phyloP scores from a whole-genome alignment of 2,888 invertebrate species.

The Drosophila tripunctata region DNA sequence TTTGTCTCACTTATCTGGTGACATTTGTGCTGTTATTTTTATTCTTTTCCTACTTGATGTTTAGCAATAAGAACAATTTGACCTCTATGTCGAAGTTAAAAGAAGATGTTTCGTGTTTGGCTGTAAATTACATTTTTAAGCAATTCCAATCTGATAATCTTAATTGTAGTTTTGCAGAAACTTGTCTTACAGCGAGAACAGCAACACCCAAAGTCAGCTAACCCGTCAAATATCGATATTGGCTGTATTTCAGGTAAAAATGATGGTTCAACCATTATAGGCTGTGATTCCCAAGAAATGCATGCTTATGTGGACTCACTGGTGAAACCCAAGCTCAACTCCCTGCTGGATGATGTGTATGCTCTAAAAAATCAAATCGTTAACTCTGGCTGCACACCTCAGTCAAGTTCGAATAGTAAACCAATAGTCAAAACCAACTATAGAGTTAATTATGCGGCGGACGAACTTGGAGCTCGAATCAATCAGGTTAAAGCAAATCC shows the following conservation, averaged over 20 bases:
- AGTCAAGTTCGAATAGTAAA: background rate
- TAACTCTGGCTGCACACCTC: conserved; percentile 20
- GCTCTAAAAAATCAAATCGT: conserved; percentile 63
- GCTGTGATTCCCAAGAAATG: conserved; percentile 35
- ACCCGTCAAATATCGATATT: background rate
- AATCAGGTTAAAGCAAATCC: conserved; percentile 57
- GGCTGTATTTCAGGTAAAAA: background rate
- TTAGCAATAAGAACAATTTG: conserved; percentile 24
- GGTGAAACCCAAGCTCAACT: conserved; percentile 63
- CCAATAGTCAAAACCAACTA: background rate
- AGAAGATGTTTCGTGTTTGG: conserved; percentile 39
- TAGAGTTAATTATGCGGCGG: conserved; percentile 74
- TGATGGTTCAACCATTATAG: background rate
- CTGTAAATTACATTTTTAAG: conserved; percentile 32
- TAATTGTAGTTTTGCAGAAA: background rate
- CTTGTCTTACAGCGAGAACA: background rate
- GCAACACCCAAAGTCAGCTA: background rate
- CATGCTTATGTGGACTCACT: conserved; percentile 53
- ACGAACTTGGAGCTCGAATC: conserved; percentile 74
- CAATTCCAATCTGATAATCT: no score
- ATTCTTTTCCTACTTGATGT: conserved; percentile 49
- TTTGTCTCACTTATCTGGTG: conserved; percentile 31
- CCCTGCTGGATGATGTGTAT: conserved; percentile 72
- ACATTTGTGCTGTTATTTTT: conserved; percentile 40
- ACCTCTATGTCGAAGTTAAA: conserved; percentile 19